Evolutionary conservation across 2,888 invertebrate genomes (phyloP).

Genomic region (Eupithecia tripunctaria): DNA sequence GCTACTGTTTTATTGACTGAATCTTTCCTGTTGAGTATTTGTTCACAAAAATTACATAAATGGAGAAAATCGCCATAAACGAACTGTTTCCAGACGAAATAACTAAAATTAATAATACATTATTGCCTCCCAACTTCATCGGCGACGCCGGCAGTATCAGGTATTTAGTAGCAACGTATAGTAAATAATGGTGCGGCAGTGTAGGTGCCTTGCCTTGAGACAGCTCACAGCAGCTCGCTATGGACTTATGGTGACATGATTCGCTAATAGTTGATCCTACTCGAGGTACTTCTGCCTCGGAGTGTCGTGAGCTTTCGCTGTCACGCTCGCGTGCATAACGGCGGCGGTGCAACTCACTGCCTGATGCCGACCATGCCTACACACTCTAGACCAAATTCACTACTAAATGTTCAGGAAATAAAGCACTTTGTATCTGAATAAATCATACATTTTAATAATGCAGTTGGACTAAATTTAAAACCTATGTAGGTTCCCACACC

Average conservation of each 20-base stretch:
- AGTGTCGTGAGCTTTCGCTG: neutral
- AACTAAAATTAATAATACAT: conserved; percentile 57
- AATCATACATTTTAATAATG: too few species aligned
- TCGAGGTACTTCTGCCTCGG: neutral
- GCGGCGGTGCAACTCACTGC: neutral
- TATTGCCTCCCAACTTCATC: conserved; percentile 61
- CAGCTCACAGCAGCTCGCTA: neutral
- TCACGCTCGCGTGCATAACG: neutral
- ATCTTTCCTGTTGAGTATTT: too few species aligned
- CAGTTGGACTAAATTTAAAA: too few species aligned
- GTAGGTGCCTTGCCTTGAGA: neutral
- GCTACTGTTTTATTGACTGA: too few species aligned
- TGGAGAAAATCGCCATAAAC: conserved; percentile 57
- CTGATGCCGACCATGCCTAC: neutral
- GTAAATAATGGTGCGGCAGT: neutral
- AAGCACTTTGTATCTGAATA: too few species aligned
- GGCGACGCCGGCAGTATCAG: conserved; percentile 59
- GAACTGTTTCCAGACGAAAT: conserved; percentile 60
- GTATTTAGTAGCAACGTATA: conserved; percentile 47
- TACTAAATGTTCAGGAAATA: neutral
- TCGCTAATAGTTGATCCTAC: neutral
- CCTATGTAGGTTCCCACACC: too few species aligned
- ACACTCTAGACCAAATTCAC: neutral
- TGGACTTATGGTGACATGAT: neutral
- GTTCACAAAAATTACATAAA: neutral